A percentile compares a stretch with the other conserved stretches of the same genome.
phyloP scores from a whole-genome alignment of 2,888 invertebrate species.

The Ophion costatus region DNA sequence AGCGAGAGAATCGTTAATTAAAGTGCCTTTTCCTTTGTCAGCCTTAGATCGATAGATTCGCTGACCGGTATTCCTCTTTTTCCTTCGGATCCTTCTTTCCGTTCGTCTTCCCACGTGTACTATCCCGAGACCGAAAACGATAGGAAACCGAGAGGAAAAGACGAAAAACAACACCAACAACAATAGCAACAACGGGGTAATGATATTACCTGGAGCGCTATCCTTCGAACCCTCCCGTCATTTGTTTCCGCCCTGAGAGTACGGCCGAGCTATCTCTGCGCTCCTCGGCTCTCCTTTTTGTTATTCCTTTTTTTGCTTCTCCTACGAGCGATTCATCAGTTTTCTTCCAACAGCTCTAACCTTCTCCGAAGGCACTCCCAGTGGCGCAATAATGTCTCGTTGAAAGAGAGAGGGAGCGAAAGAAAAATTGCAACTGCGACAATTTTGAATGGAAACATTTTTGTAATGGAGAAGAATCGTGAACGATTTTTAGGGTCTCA shows the following conservation, averaged over 20 bases:
- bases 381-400: not conserved
- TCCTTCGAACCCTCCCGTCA: conserved; percentile 68
- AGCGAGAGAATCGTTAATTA: conserved; percentile 77
- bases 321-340: not conserved
- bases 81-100: conserved; percentile 3
- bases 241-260: conserved; percentile 59
- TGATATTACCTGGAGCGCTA: conserved; percentile 55
- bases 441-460: not conserved
- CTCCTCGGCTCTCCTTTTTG: not conserved
- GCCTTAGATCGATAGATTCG: conserved; percentile 79
- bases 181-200: conserved; percentile 35
- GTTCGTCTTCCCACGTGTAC: conserved; percentile 10
- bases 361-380: not conserved
- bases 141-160: conserved; percentile 25
- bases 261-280: conserved; percentile 10
- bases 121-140: not conserved
- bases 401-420: not conserved
- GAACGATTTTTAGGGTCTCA: not conserved
- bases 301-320: not conserved
- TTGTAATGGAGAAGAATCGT: not conserved
- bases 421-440: not conserved
- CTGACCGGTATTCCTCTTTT: conserved; percentile 66
- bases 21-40: conserved; percentile 77
- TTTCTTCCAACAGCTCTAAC: conserved; percentile 10
- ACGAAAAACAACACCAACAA: conserved; percentile 22